Conservation (phyloP, 1,140 invertebrate species). For the Pseudoatta argentina region DNA sequence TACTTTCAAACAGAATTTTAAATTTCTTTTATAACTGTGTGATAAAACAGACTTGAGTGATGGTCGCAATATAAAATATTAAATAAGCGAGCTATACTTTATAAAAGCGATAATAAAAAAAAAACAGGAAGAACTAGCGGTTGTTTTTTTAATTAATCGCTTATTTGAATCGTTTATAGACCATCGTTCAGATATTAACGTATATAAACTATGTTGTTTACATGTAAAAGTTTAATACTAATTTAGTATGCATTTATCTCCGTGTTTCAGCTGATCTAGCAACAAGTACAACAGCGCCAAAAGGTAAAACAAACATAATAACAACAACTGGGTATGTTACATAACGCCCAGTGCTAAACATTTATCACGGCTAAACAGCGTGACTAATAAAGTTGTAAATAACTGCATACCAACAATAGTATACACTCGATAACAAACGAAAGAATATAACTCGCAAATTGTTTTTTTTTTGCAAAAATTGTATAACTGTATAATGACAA, state of each 20-base stretch:
- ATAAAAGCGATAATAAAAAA: not conserved
- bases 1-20: not conserved
- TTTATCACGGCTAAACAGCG: constrained; percentile 34
- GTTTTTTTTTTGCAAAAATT: not conserved
- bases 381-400: constrained; percentile 43
- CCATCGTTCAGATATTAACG: not conserved
- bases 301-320: constrained; percentile 46
- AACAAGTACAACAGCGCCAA: constrained; percentile 27
- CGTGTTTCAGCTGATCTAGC: not conserved
- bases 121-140: not conserved
- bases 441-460: not conserved
- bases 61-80: not conserved
- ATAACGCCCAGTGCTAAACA: constrained; percentile 7
- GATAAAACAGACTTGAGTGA: not conserved
- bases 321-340: constrained; percentile 7
- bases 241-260: not conserved
- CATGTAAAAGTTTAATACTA: not conserved
- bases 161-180: not conserved
- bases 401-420: not conserved
- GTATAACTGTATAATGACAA: not conserved
- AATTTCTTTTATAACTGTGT: not conserved
- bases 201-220: constrained; percentile 26
- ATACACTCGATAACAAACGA: not conserved
- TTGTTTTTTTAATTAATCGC: constrained; percentile 24
- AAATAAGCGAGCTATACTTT: not conserved